Evolutionary conservation across 2,113 vertebrate genomes (phyloP), one percentile per base, ranked within the genome.

Genomic region (Atractosteus spatula): DNA sequence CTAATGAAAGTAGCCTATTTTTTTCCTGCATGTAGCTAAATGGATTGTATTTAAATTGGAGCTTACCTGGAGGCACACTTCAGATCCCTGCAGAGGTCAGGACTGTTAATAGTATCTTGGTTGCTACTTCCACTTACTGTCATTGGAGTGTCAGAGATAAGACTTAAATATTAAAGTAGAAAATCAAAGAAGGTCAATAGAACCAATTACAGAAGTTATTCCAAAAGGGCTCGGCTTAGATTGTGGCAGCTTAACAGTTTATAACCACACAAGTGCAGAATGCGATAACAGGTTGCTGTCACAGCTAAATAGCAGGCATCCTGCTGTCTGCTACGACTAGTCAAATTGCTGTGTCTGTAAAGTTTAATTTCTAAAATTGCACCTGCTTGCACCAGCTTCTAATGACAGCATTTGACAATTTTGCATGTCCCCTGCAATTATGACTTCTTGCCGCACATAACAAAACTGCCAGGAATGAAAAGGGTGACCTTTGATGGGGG

Each of bases 191-290:
- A 68, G 72, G 78, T 84, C 76, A 77, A 79, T 79, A 71, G 71
- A 82, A 80, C 75, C 79, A 84, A 84, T 84, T 80, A 82, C 78
- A 78, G 75, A 61, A 73, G 63, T 76, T 74, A 66, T 43, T 71
- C 51, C 45, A 8, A 62, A 68, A 71, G 16, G 42, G 41, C 72
- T 66, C 45, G 61, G 55, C n/a, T 64, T 13, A 67, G 71, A 77
- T 62, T 74, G 74, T 81, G 82, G 79, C 79, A 82, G 82, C 79
- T 74, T 78, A 79, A 72, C 77, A 63, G 79, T 69, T 77, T 43
- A 71, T 41, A 63, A 41, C 55, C 62, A 5, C 55, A 10, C 76
- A 66, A 75, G 79, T 78, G 79, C 74, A 71, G 14, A 54, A 17
- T 42, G 14, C 51, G 72, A 66, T 62, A 68, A 80, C 74, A 17